Conservation (phyloP, 2,113 vertebrate genomes). For the Xyliphius kryptos region DNA sequence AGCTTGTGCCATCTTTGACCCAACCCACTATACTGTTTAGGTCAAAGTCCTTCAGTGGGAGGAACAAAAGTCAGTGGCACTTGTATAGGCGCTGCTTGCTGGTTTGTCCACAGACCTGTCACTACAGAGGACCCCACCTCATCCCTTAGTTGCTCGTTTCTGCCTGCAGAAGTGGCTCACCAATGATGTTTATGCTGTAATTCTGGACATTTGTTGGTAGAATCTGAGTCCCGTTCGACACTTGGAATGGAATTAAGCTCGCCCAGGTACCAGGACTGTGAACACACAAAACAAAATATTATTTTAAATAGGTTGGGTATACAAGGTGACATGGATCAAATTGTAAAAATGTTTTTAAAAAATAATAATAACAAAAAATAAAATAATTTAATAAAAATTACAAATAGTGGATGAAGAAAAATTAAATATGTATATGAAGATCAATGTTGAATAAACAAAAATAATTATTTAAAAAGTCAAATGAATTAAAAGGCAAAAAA, state of each 20-base stretch:
- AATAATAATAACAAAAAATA: too few species aligned
- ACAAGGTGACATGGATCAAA: too few species aligned
- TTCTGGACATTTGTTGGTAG: constrained; percentile 98
- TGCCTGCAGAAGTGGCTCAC: constrained; percentile 98
- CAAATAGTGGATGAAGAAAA: too few species aligned
- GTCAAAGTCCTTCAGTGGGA: constrained; percentile 55
- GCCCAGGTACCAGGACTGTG: constrained; percentile 99
- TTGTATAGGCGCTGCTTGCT: constrained; percentile 64
- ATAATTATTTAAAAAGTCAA: too few species aligned
- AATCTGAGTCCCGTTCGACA: constrained; percentile 98
- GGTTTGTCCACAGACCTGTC: constrained; percentile 74
- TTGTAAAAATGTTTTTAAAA: too few species aligned
- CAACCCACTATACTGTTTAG: constrained; percentile 64
- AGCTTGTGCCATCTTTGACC: constrained; percentile 71
- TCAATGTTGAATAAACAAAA: too few species aligned
- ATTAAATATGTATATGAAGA: too few species aligned
- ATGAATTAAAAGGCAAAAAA: too few species aligned
- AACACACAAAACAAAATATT: constrained; percentile 30
- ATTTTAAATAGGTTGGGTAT: too few species aligned
- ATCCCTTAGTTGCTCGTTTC: constrained; percentile 94
- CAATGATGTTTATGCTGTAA: constrained; percentile 99
- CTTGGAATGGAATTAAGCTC: constrained; percentile 99
- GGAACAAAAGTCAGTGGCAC: constrained; percentile 44
- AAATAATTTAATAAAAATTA: too few species aligned
- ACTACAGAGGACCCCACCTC: constrained; percentile 57